phyloP scores from a whole-genome alignment of 2,888 invertebrate species.

The Suillia variegata region DNA sequence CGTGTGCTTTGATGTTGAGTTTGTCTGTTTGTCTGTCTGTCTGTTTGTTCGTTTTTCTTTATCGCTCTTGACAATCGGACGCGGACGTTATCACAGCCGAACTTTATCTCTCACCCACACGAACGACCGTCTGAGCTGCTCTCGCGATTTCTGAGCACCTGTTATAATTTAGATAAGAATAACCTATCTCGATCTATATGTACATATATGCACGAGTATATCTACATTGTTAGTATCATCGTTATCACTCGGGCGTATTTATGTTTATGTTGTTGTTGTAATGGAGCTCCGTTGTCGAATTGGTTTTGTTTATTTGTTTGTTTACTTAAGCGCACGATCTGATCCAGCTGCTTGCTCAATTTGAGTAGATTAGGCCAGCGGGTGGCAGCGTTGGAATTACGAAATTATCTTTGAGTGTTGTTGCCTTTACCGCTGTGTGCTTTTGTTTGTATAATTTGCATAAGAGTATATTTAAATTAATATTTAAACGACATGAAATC shows the following conservation, averaged over 20 bases:
- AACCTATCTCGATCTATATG: conserved; percentile 27
- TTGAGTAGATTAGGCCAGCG: no score
- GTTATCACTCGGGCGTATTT: conserved; percentile 35
- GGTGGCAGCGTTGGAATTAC: no score
- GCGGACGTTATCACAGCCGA: conserved; percentile 24
- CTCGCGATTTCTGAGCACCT: conserved; percentile 45
- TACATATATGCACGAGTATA: no score
- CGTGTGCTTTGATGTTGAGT: no score
- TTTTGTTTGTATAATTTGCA: no score
- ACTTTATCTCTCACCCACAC: conserved; percentile 49
- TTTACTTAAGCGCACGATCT: background rate
- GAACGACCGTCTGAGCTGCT: no score
- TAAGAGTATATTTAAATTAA: no score
- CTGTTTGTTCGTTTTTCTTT: conserved; percentile 9
- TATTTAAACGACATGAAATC: no score
- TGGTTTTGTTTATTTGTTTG: background rate
- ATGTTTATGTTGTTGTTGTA: background rate
- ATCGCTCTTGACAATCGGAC: conserved; percentile 12
- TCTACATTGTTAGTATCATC: conserved; percentile 19
- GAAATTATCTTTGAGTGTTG: background rate
- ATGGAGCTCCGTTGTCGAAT: background rate
- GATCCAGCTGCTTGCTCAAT: background rate
- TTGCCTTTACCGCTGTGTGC: background rate
- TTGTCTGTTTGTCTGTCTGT: no score
- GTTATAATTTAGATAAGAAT: conserved; percentile 52